phyloP scores from a whole-genome alignment of 1,140 invertebrate genomes.

The Drosophila pallidifrons region DNA sequence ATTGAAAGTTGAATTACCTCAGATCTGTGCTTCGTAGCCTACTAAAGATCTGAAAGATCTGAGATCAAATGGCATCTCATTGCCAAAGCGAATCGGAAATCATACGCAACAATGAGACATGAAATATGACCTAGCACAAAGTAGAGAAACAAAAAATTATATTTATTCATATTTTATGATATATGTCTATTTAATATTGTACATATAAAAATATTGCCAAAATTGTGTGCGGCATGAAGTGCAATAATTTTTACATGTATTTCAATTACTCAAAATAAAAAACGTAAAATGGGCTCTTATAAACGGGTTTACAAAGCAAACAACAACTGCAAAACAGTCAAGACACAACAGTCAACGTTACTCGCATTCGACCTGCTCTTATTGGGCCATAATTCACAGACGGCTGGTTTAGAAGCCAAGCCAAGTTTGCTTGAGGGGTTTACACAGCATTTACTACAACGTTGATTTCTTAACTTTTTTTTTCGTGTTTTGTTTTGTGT shows the following conservation, averaged over 20 bases:
- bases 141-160: slow-evolving; percentile 22
- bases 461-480: slow-evolving; percentile 56
- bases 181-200: slow-evolving; percentile 32
- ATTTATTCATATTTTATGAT: slow-evolving; percentile 7
- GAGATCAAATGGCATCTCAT: slow-evolving; percentile 73
- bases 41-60: slow-evolving; percentile 55
- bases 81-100: slow-evolving; percentile 74
- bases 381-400: slow-evolving; percentile 74
- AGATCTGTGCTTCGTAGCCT: slow-evolving; percentile 37
- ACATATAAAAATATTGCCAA: slow-evolving; percentile 59
- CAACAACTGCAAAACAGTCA: slow-evolving; percentile 5
- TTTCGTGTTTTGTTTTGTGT: background rate
- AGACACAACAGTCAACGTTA: slow-evolving; percentile 10
- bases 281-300: slow-evolving; percentile 14
- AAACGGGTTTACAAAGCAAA: slow-evolving; percentile 63
- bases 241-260: slow-evolving; percentile 72
- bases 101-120: slow-evolving; percentile 49
- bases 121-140: slow-evolving; percentile 62
- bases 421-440: slow-evolving; percentile 44
- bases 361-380: slow-evolving; percentile 13
- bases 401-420: slow-evolving; percentile 69
- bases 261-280: slow-evolving; percentile 64
- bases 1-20: slow-evolving; percentile 75
- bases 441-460: slow-evolving; percentile 23
- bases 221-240: slow-evolving; percentile 60